Percentiles rank a stretch among this genome's conserved stretches.
These are phyloP conservation scores for Notodonta ziczac DNA, from an alignment of 2,888 invertebrate genomes.

Conservation along the genomic window DNA sequence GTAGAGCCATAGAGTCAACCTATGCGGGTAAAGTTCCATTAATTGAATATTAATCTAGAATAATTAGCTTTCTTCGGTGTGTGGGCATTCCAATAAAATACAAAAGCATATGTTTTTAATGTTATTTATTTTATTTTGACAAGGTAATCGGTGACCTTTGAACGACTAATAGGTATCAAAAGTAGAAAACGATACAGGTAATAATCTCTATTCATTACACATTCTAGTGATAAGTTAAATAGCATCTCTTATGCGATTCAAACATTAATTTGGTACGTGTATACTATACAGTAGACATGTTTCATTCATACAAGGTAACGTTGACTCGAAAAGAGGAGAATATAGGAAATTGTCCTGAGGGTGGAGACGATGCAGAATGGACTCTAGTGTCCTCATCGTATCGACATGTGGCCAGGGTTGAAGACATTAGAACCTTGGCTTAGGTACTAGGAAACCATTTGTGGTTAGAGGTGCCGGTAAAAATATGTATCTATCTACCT, in stretches of 20 bases:
- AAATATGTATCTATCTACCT: neutral
- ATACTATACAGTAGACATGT: slow-evolving; percentile 29
- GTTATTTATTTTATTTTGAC: slow-evolving; percentile 82
- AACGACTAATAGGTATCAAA: slow-evolving; percentile 80
- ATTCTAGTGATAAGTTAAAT: slow-evolving; percentile 74
- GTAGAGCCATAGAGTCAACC: too few species aligned
- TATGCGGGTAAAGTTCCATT: too few species aligned
- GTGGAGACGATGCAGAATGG: neutral
- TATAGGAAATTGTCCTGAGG: slow-evolving; percentile 4
- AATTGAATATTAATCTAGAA: too few species aligned
- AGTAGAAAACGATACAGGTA: slow-evolving; percentile 78
- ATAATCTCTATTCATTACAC: slow-evolving; percentile 74
- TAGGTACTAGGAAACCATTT: too few species aligned
- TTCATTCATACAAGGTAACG: slow-evolving; percentile 54
- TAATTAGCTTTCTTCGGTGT: neutral
- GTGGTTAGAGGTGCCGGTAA: neutral
- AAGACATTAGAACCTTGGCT: neutral
- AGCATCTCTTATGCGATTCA: slow-evolving; percentile 67
- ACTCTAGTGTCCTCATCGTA: neutral
- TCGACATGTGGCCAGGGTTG: neutral
- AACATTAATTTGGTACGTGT: slow-evolving; percentile 69
- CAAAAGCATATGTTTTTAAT: slow-evolving; percentile 60
- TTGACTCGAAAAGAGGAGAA: slow-evolving; percentile 37
- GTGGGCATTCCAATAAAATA: slow-evolving; percentile 39
- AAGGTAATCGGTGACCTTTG: slow-evolving; percentile 83